Conservation (phyloP, 2,888 invertebrate species). For the Drosophila monieri region DNA sequence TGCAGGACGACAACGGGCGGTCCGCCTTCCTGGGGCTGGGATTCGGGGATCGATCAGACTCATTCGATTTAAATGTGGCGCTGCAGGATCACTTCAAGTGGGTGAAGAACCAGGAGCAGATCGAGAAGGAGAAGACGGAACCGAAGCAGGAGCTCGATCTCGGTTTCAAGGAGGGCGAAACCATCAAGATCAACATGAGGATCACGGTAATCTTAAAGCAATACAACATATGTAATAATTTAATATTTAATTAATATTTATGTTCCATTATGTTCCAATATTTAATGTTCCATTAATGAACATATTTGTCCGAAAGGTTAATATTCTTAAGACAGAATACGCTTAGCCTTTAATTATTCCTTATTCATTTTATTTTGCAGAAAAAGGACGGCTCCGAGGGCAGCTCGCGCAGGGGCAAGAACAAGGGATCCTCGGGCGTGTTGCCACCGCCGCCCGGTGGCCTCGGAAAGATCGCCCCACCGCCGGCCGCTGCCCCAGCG, state of each 20-base stretch:
- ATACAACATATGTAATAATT: too few relatives aligned
- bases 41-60: constrained; percentile 98
- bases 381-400: constrained; percentile 94
- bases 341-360: not conserved
- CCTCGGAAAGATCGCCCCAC: constrained; percentile 88
- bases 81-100: constrained; percentile 99
- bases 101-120: constrained; percentile 92
- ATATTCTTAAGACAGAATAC: not conserved
- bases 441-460: constrained; percentile 94
- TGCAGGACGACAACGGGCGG: constrained; percentile 96
- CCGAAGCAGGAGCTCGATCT: constrained; percentile 94
- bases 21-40: constrained; percentile 98
- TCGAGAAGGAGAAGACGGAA: constrained; percentile 91
- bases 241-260: too few relatives aligned
- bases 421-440: constrained; percentile 86
- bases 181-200: constrained; percentile 99
- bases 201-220: too few relatives aligned
- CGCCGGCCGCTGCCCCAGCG: constrained; percentile 87
- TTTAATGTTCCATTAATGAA: too few relatives aligned
- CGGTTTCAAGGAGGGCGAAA: constrained; percentile 99
- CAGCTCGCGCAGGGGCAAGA: constrained; percentile 87
- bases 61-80: constrained; percentile 99
- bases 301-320: too few relatives aligned
- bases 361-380: constrained; percentile 83
- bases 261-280: too few relatives aligned